Evolutionary conservation across 2,888 invertebrate genomes (phyloP).

Genomic region (Panzeria rudis): DNA sequence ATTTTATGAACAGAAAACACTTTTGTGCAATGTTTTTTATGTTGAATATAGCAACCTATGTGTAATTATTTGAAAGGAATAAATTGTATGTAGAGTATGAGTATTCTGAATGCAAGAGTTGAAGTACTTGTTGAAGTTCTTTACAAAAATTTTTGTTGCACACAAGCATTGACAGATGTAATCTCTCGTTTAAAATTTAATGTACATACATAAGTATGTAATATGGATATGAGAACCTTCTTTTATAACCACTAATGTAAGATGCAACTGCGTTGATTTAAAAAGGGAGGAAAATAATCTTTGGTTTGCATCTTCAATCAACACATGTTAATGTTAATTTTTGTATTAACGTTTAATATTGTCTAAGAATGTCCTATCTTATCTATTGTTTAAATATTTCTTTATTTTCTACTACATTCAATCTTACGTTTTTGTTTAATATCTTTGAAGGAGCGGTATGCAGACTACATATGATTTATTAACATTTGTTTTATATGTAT

Average conservation of each 20-base stretch:
- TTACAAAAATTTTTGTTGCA: conserved; percentile 48
- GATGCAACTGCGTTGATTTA: conserved; percentile 4
- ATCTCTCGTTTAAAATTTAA: conserved; percentile 12
- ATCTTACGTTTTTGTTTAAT: conserved; percentile 56
- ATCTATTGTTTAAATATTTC: conserved; percentile 23
- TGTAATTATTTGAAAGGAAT: conserved; percentile 41
- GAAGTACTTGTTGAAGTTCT: conserved; percentile 64
- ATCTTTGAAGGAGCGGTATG: not conserved
- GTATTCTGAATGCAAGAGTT: conserved; percentile 23
- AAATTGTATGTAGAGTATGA: conserved; percentile 28
- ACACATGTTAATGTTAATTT: conserved; percentile 74
- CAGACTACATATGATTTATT: conserved; percentile 54
- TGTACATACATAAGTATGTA: not conserved
- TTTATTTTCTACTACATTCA: not conserved
- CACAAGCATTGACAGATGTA: not conserved
- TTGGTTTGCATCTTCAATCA: conserved; percentile 73
- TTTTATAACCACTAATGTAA: conserved; percentile 21
- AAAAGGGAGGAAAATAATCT: conserved; percentile 64
- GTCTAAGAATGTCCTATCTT: conserved; percentile 30
- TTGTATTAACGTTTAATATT: conserved; percentile 35
- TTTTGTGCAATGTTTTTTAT: conserved; percentile 10
- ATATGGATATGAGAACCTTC: not conserved
- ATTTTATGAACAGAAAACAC: conserved; percentile 10
- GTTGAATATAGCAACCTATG: too few relatives aligned
- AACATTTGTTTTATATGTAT: conserved; percentile 21